These are phyloP conservation scores for Rhopilema esculentum DNA, from an alignment of 30 jellyfish, hydroid and myxozoan genomes.

Conservation along the genomic window DNA sequence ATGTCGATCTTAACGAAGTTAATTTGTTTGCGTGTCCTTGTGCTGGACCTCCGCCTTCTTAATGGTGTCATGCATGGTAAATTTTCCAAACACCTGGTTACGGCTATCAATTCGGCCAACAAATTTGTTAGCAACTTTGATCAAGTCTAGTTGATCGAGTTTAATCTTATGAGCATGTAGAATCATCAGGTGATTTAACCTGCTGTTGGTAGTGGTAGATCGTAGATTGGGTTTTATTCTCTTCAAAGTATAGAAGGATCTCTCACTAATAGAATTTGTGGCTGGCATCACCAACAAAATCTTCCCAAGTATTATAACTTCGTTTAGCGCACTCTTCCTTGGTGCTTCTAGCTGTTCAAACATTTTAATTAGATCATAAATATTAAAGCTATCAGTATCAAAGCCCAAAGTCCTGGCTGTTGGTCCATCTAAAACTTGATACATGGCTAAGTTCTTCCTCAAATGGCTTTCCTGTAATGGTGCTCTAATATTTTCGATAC, in stretches of 20 bases:
- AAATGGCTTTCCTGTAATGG: not conserved
- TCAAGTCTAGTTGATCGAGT: slow-evolving; percentile 14
- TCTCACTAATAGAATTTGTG: slow-evolving; percentile 17
- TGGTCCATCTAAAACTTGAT: not conserved
- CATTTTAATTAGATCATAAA: slow-evolving; percentile 31
- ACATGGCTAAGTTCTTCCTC: not conserved
- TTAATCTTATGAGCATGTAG: slow-evolving; percentile 45
- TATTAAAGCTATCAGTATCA: slow-evolving; percentile 17
- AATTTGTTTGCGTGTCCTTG: not conserved
- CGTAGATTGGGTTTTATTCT: not conserved
- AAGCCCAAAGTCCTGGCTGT: not conserved
- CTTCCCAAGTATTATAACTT: not conserved
- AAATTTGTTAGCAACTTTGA: slow-evolving; percentile 3
- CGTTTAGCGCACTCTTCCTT: not conserved
- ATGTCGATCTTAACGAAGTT: not conserved
- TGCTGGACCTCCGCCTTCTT: not conserved
- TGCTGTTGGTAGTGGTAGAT: not conserved
- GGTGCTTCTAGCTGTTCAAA: slow-evolving; percentile 28
- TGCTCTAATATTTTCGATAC: no score
- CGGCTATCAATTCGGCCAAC: not conserved
- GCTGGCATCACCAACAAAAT: slow-evolving; percentile 10
- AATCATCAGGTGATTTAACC: slow-evolving; percentile 1
- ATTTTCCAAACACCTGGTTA: slow-evolving; percentile 6
- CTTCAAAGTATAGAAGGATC: slow-evolving; percentile 64
- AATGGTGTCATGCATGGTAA: not conserved